Evolutionary conservation across 92 coral and sea anemone species (phyloP), one percentile per base, ranked within the genome.

Genomic region (Bergia puertoricense): DNA sequence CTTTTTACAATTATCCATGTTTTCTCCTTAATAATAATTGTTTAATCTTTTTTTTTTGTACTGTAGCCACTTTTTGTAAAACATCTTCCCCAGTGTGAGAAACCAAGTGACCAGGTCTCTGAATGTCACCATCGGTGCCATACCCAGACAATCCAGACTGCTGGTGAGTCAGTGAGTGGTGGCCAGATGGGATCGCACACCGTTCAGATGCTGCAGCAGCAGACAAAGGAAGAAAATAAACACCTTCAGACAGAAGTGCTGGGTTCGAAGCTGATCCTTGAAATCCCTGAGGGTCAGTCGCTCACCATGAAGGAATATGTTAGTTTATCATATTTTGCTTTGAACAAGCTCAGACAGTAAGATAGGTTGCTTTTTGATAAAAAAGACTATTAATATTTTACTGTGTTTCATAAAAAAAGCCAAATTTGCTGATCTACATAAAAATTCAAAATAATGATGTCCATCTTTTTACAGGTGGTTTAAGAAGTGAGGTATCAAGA

Each of bases 221-320:
- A 69, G 74, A 81, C 45, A 9, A n/a, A 81, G 15, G 86, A 51
- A 41, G 88, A 85, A 18, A 85, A 81, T 4, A 39, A 67, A 79
- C 42, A 46, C 36, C 30, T 85, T 4, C 6, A 74, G 8, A 36
- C 36, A 22, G 66, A 85, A 43, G 88, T 45, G 2, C 38, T 42
- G 46, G 45, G 30, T 2, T 16, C 7, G 50, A 7, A 48, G 23
- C 43, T 79, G 6, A 67, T 79, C 5, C 84, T 79, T 13, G 66
- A 79, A 46, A 79, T 79, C 6, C 84, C 82, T 0, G 82, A 42
- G 82, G 82, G 82, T 0, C 46, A 45, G 67, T 22, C 50, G 5
- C 38, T 48, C 2, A 23, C 36, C 13, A 79, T 79, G 84, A 79
- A 48, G 54, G 84, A 38, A 10, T 1, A 79, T 10, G 6, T n/a